These are phyloP conservation scores for Octopus bimaculoides DNA, from an alignment of 1,140 invertebrate genomes.

Conservation along the genomic window DNA sequence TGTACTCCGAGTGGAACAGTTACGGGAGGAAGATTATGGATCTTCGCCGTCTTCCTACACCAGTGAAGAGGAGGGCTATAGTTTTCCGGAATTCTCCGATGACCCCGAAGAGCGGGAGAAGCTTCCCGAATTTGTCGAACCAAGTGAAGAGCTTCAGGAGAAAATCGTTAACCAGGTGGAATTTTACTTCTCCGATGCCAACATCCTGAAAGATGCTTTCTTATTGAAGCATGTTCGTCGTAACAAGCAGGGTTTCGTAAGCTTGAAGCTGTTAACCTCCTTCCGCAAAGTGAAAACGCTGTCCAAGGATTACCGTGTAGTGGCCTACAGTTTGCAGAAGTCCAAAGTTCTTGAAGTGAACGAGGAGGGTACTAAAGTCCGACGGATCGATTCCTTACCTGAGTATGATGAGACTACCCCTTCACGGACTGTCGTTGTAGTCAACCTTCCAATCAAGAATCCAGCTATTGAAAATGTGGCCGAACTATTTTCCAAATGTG, in stretches of 20 bases:
- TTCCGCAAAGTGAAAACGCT: conserved; percentile 73
- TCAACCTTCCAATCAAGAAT: conserved; percentile 78
- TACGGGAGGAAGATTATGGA: conserved; percentile 39
- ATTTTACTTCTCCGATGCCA: conserved; percentile 92
- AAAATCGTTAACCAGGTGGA: conserved; percentile 54
- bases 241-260: conserved; percentile 93
- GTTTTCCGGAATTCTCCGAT: conserved; percentile 33
- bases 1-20: conserved; percentile 40
- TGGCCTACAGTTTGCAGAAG: conserved; percentile 74
- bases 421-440: conserved; percentile 86
- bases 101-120: conserved; percentile 33
- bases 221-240: conserved; percentile 88
- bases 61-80: conserved; percentile 46
- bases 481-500: conserved; percentile 80
- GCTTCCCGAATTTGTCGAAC: conserved; percentile 40
- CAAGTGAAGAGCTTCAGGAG: conserved; percentile 46
- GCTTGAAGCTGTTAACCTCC: conserved; percentile 88
- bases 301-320: conserved; percentile 89
- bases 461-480: conserved; percentile 83
- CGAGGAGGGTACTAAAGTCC: conserved; percentile 84
- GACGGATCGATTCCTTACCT: conserved; percentile 79
- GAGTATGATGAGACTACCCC: conserved; percentile 84
- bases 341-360: conserved; percentile 87
- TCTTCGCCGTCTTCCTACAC: conserved; percentile 31
- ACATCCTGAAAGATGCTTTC: conserved; percentile 92